Base-by-base conservation (phyloP, 2,113 vertebrate genomes). In the Caranx ignobilis region DNA sequence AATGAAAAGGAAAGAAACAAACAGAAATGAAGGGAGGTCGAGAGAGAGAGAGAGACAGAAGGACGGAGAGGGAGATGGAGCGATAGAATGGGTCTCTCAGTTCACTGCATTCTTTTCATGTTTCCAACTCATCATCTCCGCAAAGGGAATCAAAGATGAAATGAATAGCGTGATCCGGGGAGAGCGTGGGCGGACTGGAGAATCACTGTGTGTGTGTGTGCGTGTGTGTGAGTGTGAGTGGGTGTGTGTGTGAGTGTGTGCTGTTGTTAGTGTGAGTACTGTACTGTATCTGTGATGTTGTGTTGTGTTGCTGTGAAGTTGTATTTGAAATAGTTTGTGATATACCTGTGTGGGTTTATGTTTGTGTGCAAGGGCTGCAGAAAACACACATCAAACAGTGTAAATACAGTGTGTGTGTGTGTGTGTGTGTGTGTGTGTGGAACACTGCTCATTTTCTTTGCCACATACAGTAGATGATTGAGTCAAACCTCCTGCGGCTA, bases 111-210 rank as follows among this genome's bases (percentile, higher is more conserved):
- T 56, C 71, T 82, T 91, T 92, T 91, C 87, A 91, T 91, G 86
- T 85, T 83, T 83, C 82, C 84, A 82, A 77, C 80, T 88, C 87
- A 90, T 90, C 84, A 70, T 87, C 84, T 90, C 82, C 64, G 90
- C 86, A 91, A 92, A 91, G 89, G 84, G 89, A 93, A 94, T 90
- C 86, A 90, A 68, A 93, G 88, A 92, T 90, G 82, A 91, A 89
- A 89, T 91, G 87, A 91, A 89, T 85, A 75, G 78, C 59, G 82
- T 75, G 90, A 83, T 89, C 81, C 4, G 43, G 39, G 66, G 79
- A 81, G 89, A 64, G 88, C 34, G 86, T 88, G 87, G 88, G 87
- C 12, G 55, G 79, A 75, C 65, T 55, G 71, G 50, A 75, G 68
- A 69, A 72, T 26, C 81, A 11, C 3, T 60, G 37, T 60, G 62